phyloP scores from a whole-genome alignment of 1,140 invertebrate species.

The Heterodera carotae region DNA sequence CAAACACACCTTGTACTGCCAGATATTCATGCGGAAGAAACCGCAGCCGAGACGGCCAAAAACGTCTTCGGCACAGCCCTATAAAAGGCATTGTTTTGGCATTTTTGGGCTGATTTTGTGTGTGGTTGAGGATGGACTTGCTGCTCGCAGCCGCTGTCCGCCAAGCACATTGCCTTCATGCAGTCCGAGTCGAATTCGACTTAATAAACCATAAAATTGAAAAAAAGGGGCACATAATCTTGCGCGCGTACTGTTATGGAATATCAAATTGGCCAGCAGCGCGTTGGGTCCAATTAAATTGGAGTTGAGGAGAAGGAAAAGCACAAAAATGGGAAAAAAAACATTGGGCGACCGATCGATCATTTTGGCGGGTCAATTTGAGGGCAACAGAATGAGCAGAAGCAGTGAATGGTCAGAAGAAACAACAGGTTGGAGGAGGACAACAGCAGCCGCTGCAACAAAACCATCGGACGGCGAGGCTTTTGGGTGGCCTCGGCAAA shows the following conservation, averaged over 20 bases:
- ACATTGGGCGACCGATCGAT: not conserved
- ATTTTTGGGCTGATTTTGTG: not conserved
- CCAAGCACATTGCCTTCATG: conserved; percentile 63
- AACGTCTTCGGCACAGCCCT: conserved; percentile 58
- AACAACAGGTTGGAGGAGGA: not conserved
- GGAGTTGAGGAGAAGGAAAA: not conserved
- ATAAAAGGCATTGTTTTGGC: not conserved
- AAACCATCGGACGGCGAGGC: not conserved
- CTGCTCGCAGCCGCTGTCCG: conserved; percentile 60
- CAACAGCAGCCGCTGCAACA: not conserved
- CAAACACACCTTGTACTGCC: conserved; percentile 57
- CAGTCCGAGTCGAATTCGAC: conserved; percentile 62
- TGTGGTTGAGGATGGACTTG: not conserved
- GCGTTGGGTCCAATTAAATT: not conserved
- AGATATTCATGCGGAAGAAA: conserved; percentile 64
- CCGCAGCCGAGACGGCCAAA: conserved; percentile 61
- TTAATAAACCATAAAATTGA: conserved; percentile 34
- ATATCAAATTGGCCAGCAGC: not conserved
- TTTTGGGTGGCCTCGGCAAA: not conserved
- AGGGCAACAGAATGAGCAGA: not conserved
- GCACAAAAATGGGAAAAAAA: not conserved
- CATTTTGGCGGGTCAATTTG: not conserved
- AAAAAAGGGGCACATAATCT: not conserved
- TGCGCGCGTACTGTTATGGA: conserved; percentile 8
- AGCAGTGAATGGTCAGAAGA: not conserved